Evolutionary conservation across 2,113 vertebrate species (phyloP), one percentile per base, ranked within the genome.

Genomic region (Coracopsis vasa): DNA sequence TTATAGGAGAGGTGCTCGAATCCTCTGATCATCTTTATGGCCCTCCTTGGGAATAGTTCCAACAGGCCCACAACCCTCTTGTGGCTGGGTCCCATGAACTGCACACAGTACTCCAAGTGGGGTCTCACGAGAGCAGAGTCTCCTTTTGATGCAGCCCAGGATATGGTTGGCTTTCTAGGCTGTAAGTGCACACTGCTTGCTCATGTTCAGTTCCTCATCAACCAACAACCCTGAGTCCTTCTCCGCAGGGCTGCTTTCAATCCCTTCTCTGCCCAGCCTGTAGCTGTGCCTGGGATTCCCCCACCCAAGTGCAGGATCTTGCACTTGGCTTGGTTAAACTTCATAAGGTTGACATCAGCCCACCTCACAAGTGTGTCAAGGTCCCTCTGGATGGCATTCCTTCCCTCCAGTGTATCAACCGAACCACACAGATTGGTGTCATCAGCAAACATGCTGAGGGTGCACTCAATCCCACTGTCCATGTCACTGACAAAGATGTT

Each of bases 141-240:
- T 58, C 33, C 54, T 58, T 58, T n/a, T 58, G 33, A 58, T 14
- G 54, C 54, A n/a, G 54, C 33, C 54, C 54, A 58, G 20, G 33
- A 58, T 58, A 58, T 0, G 0, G 31, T 1, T 56, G 54, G 54
- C 54, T 56, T 56, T 56, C 54, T n/a, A 20, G 20, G 33, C 33
- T n/a, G 54, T 3, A 8, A 56, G 54, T 0, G 8, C 33, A 56
- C 54, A 56, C 54, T 56, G 54, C 13, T 1, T 0, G 8, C 33
- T n/a, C 33, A 58, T 58, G 9, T 21, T n/a, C 1, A 23, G 13
- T 33, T n/a, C n/a, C 13, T n/a, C 33, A n/a, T 56, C 8, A 13
- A n/a, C 54, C 54, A 56, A 14, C 13, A 56, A 12, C 33, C 54
- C 12, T 8, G 7, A 56, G 54, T n/a, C 31, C 54, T 56, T 56